A percentile compares a stretch with the other conserved stretches of the same genome.
Conservation (phyloP, 1,140 invertebrate species). For the Lepidotrigona ventralis region DNA sequence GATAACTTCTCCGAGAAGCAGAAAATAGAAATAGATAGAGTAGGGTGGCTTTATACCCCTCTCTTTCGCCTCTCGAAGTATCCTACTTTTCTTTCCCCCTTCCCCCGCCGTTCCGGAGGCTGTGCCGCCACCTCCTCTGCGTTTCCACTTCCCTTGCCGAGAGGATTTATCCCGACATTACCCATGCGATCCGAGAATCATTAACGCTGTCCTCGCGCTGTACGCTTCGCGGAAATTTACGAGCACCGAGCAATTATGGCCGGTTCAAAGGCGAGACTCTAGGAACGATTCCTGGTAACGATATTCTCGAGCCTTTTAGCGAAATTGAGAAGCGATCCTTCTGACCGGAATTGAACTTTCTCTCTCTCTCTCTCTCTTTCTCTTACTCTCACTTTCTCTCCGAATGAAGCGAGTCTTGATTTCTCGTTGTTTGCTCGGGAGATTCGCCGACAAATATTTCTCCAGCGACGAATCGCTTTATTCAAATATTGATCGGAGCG, state of each 20-base stretch:
- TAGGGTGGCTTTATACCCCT: slow-evolving; percentile 34
- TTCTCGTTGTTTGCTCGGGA: slow-evolving; percentile 3
- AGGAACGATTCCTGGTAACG: slow-evolving; percentile 6
- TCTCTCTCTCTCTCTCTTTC: background rate
- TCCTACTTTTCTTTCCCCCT: slow-evolving; percentile 13
- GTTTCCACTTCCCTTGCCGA: background rate
- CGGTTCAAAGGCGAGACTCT: slow-evolving; percentile 8
- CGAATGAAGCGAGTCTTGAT: background rate
- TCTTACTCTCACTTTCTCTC: background rate
- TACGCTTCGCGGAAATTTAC: slow-evolving; percentile 27
- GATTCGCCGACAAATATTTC: slow-evolving; percentile 2
- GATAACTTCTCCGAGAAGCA: slow-evolving; percentile 39
- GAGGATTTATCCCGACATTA: background rate
- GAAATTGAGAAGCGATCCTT: background rate
- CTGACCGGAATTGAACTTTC: too few species aligned
- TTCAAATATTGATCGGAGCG: slow-evolving; percentile 15
- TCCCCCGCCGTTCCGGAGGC: background rate
- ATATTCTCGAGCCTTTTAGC: background rate
- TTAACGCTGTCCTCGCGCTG: slow-evolving; percentile 22
- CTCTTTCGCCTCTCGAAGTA: background rate
- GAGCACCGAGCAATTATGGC: slow-evolving; percentile 12
- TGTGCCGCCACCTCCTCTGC: background rate
- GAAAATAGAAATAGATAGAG: slow-evolving; percentile 54
- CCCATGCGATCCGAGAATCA: slow-evolving; percentile 28
- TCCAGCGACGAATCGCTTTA: background rate